Percentiles rank a stretch among this genome's conserved stretches.
These are phyloP conservation scores for Ferdinandea cuprea DNA, from an alignment of 2,888 invertebrate species.

Conservation along the genomic window DNA sequence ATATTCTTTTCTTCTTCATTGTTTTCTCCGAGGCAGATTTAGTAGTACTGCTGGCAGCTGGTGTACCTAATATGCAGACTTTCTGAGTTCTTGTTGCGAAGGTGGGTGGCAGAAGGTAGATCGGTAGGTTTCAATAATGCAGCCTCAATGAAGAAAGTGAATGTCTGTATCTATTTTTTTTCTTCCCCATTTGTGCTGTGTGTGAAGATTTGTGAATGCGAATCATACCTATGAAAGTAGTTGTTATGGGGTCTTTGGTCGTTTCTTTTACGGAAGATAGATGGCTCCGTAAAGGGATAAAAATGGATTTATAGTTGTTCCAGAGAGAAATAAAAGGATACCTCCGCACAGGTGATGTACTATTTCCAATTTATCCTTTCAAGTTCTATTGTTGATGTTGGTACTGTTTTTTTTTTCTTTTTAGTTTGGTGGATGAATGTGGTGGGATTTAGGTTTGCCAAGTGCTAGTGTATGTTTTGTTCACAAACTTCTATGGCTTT, in stretches of 20 bases:
- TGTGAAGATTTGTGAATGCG: conserved; percentile 73
- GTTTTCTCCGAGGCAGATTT: conserved; percentile 55
- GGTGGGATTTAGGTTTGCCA: conserved; percentile 52
- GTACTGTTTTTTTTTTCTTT: conserved; percentile 26
- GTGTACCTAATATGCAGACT: conserved; percentile 63
- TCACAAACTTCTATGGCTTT: conserved; percentile 40
- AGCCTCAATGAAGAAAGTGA: conserved; percentile 66
- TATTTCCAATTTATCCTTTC: conserved; percentile 71
- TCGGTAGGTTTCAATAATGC: conserved; percentile 73
- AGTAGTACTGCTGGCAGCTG: conserved; percentile 56
- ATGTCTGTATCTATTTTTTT: conserved; percentile 65
- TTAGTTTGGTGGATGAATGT: conserved; percentile 47
- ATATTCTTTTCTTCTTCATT: conserved; percentile 37
- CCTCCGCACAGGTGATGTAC: conserved; percentile 72
- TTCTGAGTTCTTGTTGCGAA: conserved; percentile 1
- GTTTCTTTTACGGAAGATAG: conserved; percentile 62
- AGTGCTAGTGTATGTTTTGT: neutral
- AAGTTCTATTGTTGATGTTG: conserved; percentile 55
- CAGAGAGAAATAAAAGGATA: conserved; percentile 61
- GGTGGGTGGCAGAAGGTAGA: conserved; percentile 45
- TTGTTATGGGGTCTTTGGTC: conserved; percentile 66
- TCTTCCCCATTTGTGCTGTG: conserved; percentile 57
- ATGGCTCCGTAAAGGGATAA: conserved; percentile 72
- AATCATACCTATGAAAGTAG: conserved; percentile 69
- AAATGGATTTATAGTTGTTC: conserved; percentile 75